Evolutionary conservation across 2,797 vertebrate genomes (phyloP).

Genomic region (Macroramphosus scolopax): DNA sequence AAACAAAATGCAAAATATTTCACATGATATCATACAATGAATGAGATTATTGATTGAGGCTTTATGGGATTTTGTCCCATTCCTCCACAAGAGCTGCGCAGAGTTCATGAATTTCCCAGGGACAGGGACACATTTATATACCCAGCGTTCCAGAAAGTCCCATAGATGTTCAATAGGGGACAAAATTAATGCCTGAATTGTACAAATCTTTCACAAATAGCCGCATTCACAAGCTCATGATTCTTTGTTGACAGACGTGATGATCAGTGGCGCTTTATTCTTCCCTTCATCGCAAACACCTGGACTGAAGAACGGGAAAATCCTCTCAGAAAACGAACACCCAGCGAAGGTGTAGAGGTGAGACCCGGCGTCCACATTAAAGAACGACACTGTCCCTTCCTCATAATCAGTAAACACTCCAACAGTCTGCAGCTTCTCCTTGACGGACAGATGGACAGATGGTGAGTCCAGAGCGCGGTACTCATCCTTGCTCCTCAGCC

Average conservation of each 20-base stretch:
- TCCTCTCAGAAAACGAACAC: slow-evolving; percentile 57
- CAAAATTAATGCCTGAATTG: too few relatives aligned
- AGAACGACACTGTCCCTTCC: slow-evolving; percentile 68
- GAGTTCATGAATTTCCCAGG: too few relatives aligned
- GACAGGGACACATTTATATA: too few relatives aligned
- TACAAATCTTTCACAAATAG: too few relatives aligned
- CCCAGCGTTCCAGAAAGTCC: too few relatives aligned
- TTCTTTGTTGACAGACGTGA: slow-evolving; percentile 40
- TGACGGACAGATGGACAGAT: slow-evolving; percentile 50
- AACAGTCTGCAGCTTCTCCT: slow-evolving; percentile 50
- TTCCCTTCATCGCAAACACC: slow-evolving; percentile 64
- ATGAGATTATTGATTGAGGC: too few relatives aligned
- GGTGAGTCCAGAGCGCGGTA: slow-evolving; percentile 70
- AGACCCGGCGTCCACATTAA: slow-evolving; percentile 45
- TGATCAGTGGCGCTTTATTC: slow-evolving; percentile 61
- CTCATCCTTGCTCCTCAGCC: slow-evolving; percentile 63
- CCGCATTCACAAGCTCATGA: neutral
- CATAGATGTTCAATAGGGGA: too few relatives aligned
- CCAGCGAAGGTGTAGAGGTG: slow-evolving; percentile 72
- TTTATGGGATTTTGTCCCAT: too few relatives aligned
- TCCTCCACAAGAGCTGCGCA: too few relatives aligned
- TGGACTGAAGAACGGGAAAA: slow-evolving; percentile 74
- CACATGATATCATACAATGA: too few relatives aligned
- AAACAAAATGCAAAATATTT: too few relatives aligned
- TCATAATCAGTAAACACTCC: slow-evolving; percentile 72